Evolutionary conservation across 2,113 vertebrate genomes (phyloP).

Genomic region (Heterotis niloticus): DNA sequence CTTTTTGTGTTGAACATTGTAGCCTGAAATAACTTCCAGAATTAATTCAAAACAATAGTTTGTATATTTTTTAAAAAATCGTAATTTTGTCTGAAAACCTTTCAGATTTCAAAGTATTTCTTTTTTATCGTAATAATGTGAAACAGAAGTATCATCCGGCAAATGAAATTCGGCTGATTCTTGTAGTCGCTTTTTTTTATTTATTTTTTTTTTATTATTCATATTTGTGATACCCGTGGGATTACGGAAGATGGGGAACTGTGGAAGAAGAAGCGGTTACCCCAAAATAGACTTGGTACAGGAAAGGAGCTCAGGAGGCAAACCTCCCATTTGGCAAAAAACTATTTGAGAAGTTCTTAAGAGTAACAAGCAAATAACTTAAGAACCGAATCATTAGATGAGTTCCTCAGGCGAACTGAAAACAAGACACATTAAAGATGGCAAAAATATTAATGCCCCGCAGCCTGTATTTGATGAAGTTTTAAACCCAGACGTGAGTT

Average conservation of each 20-base stretch:
- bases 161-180: no score
- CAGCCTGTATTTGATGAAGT: neutral
- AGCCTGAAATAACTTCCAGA: neutral
- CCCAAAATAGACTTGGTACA: conserved; percentile 3
- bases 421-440: neutral
- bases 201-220: no score
- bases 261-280: neutral
- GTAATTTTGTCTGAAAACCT: neutral
- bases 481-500: neutral
- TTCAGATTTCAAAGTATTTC: neutral
- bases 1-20: neutral
- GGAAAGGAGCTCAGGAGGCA: neutral
- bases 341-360: neutral
- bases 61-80: neutral
- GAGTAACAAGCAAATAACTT: neutral
- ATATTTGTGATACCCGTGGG: neutral
- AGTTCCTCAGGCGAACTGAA: neutral
- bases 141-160: neutral
- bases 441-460: conserved; percentile 7
- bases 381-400: neutral
- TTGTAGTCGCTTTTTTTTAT: neutral
- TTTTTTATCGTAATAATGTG: neutral
- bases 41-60: neutral
- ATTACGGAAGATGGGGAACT: neutral
- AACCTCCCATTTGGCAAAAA: neutral